Evolutionary conservation across 2,888 invertebrate species (phyloP).

Genomic region (Mycalesis mineus): DNA sequence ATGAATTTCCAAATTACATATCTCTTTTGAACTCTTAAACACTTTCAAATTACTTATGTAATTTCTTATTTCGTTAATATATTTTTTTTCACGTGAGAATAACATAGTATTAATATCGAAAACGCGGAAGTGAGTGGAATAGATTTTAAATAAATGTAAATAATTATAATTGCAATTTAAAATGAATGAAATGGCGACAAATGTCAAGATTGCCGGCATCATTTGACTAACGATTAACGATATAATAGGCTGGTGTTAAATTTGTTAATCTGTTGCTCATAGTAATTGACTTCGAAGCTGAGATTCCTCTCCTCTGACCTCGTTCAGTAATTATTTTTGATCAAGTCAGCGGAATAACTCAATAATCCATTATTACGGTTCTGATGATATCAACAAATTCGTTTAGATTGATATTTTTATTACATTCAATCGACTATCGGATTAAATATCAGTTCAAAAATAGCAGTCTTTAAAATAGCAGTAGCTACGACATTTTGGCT

Average conservation of each 20-base stretch:
- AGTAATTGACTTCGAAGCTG: background rate
- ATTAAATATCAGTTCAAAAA: too few relatives aligned
- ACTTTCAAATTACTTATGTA: background rate
- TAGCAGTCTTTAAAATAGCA: too few relatives aligned
- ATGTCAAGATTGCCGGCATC: constrained; percentile 1
- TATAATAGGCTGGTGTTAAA: background rate
- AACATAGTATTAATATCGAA: background rate
- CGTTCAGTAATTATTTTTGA: background rate
- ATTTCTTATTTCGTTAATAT: background rate
- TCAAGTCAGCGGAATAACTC: background rate
- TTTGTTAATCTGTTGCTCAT: background rate
- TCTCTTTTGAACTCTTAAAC: background rate
- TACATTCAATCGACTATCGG: background rate
- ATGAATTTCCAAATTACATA: background rate
- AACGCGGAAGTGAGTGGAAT: background rate
- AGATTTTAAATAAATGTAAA: background rate
- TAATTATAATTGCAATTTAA: background rate
- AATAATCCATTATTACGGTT: background rate
- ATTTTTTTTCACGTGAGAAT: background rate
- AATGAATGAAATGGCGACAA: constrained; percentile 1
- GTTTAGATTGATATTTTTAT: background rate
- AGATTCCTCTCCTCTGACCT: constrained; percentile 1
- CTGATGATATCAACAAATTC: background rate
- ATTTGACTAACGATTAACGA: background rate
- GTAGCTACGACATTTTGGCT: too few relatives aligned